A percentile compares a stretch with the other conserved stretches of the same genome.
These are phyloP conservation scores for Canis aureus DNA, from an alignment of 2,113 vertebrate genomes.

Conservation along the genomic window DNA sequence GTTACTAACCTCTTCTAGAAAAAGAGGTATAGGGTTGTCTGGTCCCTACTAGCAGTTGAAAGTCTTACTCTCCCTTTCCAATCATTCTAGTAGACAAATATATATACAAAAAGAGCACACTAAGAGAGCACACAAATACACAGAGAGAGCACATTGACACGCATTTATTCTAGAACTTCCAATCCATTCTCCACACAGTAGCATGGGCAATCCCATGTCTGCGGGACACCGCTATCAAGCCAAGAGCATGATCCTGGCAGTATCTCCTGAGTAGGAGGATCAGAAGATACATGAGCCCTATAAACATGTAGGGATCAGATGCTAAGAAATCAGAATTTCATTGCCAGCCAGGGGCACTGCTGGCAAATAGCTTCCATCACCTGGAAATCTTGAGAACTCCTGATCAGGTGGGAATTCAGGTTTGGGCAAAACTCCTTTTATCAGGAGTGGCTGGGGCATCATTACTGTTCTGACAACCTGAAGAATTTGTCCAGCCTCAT, in stretches of 20 bases:
- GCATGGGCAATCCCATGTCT: background rate
- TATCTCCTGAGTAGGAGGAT: background rate
- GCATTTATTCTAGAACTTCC: background rate
- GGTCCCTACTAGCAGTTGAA: background rate
- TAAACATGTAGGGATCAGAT: background rate
- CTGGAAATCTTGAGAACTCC: background rate
- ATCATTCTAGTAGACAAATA: background rate
- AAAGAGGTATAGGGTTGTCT: background rate
- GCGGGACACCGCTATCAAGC: background rate
- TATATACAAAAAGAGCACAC: background rate
- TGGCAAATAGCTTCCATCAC: background rate
- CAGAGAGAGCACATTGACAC: background rate
- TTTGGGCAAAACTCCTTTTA: background rate
- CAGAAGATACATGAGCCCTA: background rate
- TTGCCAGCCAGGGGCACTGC: background rate
- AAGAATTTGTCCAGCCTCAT: background rate
- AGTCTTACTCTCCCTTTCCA: background rate
- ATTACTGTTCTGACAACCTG: too few species aligned
- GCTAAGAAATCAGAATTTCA: background rate
- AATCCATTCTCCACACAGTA: too few species aligned
- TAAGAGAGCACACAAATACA: background rate
- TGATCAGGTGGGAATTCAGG: background rate
- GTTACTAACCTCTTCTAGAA: background rate
- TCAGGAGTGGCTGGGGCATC: background rate
- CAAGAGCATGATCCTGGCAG: background rate